Conservation (phyloP, 2,888 invertebrate species). For the Euproctis similis region DNA sequence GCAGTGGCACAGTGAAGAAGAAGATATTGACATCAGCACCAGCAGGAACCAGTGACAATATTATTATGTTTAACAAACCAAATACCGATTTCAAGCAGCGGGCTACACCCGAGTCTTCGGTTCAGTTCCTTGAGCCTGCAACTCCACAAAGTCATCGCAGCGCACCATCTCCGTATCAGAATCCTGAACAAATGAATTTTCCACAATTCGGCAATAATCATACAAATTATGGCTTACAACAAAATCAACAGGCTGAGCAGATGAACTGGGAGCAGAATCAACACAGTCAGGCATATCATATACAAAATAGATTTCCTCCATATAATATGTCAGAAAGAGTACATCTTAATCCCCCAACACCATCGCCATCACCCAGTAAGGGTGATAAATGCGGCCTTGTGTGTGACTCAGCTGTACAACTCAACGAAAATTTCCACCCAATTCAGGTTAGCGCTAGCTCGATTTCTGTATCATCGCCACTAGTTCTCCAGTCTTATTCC, state of each 20-base stretch:
- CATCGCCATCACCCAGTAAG: slow-evolving; percentile 83
- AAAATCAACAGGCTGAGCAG: slow-evolving; percentile 68
- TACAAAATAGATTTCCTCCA: slow-evolving; percentile 64
- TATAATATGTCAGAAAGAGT: slow-evolving; percentile 73
- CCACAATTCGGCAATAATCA: slow-evolving; percentile 72
- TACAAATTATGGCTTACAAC: slow-evolving; percentile 67
- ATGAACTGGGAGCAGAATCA: slow-evolving; percentile 68
- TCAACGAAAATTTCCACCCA: slow-evolving; percentile 84
- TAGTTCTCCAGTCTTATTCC: slow-evolving; percentile 72
- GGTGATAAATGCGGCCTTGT: slow-evolving; percentile 90
- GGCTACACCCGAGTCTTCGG: slow-evolving; percentile 75
- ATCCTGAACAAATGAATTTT: slow-evolving; percentile 74
- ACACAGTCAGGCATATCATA: slow-evolving; percentile 64
- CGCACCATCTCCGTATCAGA: slow-evolving; percentile 80
- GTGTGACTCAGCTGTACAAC: slow-evolving; percentile 83
- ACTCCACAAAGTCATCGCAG: slow-evolving; percentile 81
- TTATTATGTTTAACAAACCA: slow-evolving; percentile 78
- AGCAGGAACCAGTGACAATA: slow-evolving; percentile 84
- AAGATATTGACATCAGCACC: slow-evolving; percentile 80
- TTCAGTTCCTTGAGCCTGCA: slow-evolving; percentile 78
- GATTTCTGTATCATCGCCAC: slow-evolving; percentile 54
- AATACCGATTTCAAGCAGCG: slow-evolving; percentile 77
- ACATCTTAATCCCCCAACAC: slow-evolving; percentile 79
- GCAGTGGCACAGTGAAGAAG: slow-evolving; percentile 76
- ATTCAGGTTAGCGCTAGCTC: slow-evolving; percentile 75